Conservation (phyloP, 1,140 invertebrate genomes). For the Drosophila neocordata region DNA sequence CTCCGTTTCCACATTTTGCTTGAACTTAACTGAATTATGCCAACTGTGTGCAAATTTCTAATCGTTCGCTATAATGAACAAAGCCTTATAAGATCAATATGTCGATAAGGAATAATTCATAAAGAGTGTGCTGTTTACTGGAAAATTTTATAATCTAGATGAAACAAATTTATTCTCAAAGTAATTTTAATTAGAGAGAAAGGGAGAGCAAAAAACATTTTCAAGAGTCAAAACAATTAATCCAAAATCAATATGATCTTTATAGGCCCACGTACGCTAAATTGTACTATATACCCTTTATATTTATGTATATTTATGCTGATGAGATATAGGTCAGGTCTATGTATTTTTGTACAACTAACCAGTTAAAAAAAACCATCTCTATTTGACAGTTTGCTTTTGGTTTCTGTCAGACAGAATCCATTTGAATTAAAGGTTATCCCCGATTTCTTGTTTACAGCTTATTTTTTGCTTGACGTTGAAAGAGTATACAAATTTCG, state of each 20-base stretch:
- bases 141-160: not conserved
- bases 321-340: too few relatives aligned
- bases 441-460: too few relatives aligned
- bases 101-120: not conserved
- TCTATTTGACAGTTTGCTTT: too few relatives aligned
- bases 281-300: not conserved
- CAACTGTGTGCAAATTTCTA: not conserved
- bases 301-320: not conserved
- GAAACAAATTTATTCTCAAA: slow-evolving; percentile 2
- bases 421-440: too few relatives aligned
- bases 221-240: not conserved
- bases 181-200: slow-evolving; percentile 29
- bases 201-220: not conserved
- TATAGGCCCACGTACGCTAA: not conserved
- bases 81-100: not conserved
- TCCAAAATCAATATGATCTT: not conserved
- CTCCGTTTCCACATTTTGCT: slow-evolving; percentile 1
- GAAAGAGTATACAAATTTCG: not conserved
- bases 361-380: too few relatives aligned
- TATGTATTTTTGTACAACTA: too few relatives aligned
- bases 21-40: not conserved
- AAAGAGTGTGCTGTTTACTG: not conserved
- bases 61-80: not conserved
- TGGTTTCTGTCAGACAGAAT: too few relatives aligned
- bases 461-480: too few relatives aligned